A percentile compares a stretch with the other conserved stretches of the same genome.
phyloP scores from a whole-genome alignment of 2,797 vertebrate species.

The Semaprochilodus insignis region DNA sequence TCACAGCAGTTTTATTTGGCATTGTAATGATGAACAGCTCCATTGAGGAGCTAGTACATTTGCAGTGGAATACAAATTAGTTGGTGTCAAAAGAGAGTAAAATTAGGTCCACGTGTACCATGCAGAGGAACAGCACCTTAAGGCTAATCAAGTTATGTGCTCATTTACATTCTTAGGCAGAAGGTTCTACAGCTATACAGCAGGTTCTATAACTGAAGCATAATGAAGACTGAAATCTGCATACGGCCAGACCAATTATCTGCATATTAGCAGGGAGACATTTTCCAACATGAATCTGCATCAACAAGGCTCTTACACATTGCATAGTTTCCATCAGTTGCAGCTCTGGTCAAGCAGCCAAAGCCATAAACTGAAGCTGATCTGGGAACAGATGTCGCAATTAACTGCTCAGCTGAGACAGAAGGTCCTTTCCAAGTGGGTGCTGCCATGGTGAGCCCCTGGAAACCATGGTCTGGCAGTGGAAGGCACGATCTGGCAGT shows the following conservation, averaged over 20 bases:
- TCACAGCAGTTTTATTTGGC: too few species aligned
- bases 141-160: too few species aligned
- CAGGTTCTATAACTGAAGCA: too few species aligned
- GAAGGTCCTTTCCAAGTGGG: background rate
- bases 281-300: background rate
- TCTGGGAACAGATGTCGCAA: background rate
- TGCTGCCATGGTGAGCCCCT: background rate
- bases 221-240: too few species aligned
- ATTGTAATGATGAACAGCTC: too few species aligned
- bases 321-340: background rate
- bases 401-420: background rate
- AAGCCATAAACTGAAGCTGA: background rate
- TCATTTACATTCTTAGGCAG: background rate
- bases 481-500: background rate
- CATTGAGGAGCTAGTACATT: too few species aligned
- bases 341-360: background rate
- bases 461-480: background rate
- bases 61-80: too few species aligned
- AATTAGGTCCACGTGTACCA: too few species aligned
- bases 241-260: background rate
- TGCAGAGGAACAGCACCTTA: too few species aligned
- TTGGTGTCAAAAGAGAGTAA: too few species aligned
- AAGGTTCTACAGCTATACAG: too few species aligned
- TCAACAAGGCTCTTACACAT: background rate
- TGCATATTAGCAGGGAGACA: background rate